phyloP scores from a whole-genome alignment of 53 echinoderm and acorn worm genomes.

The Astropecten irregularis region DNA sequence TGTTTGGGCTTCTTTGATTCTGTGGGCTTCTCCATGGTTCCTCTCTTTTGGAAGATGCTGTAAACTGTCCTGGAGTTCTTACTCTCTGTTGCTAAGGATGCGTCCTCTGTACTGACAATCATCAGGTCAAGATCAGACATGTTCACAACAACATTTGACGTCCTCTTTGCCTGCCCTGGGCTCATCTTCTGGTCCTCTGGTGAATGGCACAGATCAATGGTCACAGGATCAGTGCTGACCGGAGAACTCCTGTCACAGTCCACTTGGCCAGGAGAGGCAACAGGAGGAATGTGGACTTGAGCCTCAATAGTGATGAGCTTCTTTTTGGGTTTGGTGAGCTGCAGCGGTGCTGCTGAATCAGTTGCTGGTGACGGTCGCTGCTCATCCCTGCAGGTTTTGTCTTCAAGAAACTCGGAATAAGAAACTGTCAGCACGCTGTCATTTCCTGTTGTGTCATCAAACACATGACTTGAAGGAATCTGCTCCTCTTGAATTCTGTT shows the following conservation, averaged over 20 bases:
- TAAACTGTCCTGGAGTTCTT: slow-evolving; percentile 58
- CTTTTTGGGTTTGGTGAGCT: background rate
- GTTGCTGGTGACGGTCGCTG: no score
- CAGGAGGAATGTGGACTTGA: slow-evolving; percentile 62
- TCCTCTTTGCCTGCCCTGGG: slow-evolving; percentile 13
- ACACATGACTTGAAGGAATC: background rate
- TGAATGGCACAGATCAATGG: background rate
- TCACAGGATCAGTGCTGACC: background rate
- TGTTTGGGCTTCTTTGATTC: background rate
- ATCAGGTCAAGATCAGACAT: slow-evolving; percentile 55
- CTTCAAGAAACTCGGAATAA: slow-evolving; percentile 21
- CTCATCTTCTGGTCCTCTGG: background rate
- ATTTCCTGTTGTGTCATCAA: no score
- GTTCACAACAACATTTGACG: slow-evolving; percentile 67
- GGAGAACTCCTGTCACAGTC: background rate
- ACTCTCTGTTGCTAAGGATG: background rate
- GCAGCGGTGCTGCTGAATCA: background rate
- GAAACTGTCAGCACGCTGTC: slow-evolving; percentile 41
- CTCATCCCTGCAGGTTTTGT: background rate
- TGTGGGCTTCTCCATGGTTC: no score
- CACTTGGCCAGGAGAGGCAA: background rate
- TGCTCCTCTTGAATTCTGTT: background rate
- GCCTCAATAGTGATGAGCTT: slow-evolving; percentile 67
- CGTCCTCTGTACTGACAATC: slow-evolving; percentile 37
- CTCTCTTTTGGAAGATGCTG: slow-evolving; percentile 85